Conservation (phyloP, 2,113 vertebrate species). For the Phoenicopterus ruber region DNA sequence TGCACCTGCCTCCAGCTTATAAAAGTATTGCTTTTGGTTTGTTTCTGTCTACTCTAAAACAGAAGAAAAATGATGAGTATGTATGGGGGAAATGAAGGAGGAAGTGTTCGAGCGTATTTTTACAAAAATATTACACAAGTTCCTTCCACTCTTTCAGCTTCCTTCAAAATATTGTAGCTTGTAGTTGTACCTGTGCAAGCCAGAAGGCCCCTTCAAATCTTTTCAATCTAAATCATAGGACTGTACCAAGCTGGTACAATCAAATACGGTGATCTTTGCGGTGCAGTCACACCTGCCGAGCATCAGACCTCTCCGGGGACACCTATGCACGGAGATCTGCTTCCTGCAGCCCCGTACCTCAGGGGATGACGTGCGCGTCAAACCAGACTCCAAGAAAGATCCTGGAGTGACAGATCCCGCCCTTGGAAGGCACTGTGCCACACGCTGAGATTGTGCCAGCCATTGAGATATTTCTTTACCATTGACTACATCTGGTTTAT, state of each 20-base stretch:
- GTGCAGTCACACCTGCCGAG: neutral
- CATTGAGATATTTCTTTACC: neutral
- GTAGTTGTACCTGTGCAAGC: neutral
- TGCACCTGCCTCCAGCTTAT: slow-evolving; percentile 48
- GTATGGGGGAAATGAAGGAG: slow-evolving; percentile 1
- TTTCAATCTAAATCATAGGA: neutral
- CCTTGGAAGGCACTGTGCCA: neutral
- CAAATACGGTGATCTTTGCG: neutral
- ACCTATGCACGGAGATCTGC: neutral
- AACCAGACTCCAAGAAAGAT: neutral
- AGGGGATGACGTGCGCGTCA: accelerated
- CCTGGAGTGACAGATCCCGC: neutral
- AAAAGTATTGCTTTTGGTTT: slow-evolving; percentile 7
- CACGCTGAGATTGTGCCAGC: neutral
- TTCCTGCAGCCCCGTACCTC: neutral
- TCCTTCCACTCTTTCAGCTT: slow-evolving; percentile 19
- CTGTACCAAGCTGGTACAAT: neutral
- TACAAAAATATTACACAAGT: slow-evolving; percentile 17
- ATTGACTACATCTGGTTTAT: accelerated
- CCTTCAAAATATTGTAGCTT: neutral
- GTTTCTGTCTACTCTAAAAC: neutral
- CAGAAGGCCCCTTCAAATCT: neutral
- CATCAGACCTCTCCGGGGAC: neutral
- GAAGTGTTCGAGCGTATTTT: slow-evolving; percentile 47
- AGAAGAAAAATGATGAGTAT: slow-evolving; percentile 20